Evolutionary conservation across 2,888 invertebrate species (phyloP).

Genomic region (Troides helena): DNA sequence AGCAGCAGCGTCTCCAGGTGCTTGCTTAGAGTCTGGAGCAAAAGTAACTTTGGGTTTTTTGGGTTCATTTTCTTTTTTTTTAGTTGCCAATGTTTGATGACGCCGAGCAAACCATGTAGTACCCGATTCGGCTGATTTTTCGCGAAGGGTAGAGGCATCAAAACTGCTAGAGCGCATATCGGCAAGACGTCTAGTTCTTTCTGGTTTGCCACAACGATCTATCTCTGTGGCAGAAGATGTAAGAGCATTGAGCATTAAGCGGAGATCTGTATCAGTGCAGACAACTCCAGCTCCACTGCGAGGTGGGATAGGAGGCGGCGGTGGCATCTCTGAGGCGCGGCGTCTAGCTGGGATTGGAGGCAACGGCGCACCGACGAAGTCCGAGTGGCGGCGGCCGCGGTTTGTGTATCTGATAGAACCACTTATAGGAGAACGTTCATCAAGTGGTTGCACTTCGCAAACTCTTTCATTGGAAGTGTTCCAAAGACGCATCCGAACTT

Average conservation of each 20-base stretch:
- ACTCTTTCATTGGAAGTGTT: conserved; percentile 89
- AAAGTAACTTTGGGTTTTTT: conserved; percentile 80
- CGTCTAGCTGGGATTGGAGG: conserved; percentile 82
- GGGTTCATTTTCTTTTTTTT: conserved; percentile 75
- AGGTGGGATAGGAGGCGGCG: conserved; percentile 71
- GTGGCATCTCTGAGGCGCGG: conserved; percentile 88
- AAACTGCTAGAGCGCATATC: conserved; percentile 91
- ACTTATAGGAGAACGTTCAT: conserved; percentile 81
- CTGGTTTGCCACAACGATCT: conserved; percentile 83
- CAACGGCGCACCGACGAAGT: conserved; percentile 82
- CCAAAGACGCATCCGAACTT: conserved; percentile 91
- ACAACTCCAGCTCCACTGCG: conserved; percentile 82
- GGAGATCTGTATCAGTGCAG: conserved; percentile 90
- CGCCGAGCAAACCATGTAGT: conserved; percentile 89
- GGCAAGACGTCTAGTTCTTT: conserved; percentile 80
- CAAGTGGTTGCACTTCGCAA: conserved; percentile 90
- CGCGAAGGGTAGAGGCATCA: conserved; percentile 86
- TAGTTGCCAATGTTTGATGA: conserved; percentile 87
- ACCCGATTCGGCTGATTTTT: conserved; percentile 69
- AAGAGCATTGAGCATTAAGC: conserved; percentile 87
- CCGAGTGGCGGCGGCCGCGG: conserved; percentile 85
- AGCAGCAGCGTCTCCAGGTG: conserved; percentile 79
- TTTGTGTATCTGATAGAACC: conserved; percentile 82
- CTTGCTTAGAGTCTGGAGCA: conserved; percentile 82
- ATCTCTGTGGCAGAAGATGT: conserved; percentile 91